Conservation (phyloP, 1,140 invertebrate genomes). For the Hyles vespertilio region DNA sequence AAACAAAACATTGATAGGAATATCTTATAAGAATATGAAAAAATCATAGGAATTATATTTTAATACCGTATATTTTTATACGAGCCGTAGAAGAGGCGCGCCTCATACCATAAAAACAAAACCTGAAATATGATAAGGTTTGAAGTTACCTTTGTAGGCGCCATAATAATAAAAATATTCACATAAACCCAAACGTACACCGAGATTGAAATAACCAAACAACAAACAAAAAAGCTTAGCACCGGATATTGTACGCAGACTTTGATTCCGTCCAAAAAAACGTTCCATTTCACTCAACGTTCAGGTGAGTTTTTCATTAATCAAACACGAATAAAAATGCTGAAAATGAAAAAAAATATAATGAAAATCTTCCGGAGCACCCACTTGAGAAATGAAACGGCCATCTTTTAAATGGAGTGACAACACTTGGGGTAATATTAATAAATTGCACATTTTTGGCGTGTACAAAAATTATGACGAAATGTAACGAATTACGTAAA, state of each 20-base stretch:
- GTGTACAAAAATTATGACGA: constrained; percentile 16
- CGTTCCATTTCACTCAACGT: constrained; percentile 34
- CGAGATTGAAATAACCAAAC: too few species aligned
- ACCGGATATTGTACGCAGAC: background rate
- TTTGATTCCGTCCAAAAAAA: constrained; percentile 1
- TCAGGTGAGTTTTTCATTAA: constrained; percentile 22
- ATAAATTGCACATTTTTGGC: constrained; percentile 18
- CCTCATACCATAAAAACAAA: too few species aligned
- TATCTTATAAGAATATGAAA: too few species aligned
- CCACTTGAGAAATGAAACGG: constrained; percentile 9
- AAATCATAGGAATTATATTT: too few species aligned
- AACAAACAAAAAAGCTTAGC: too few species aligned
- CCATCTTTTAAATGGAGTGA: constrained; percentile 18
- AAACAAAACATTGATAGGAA: too few species aligned
- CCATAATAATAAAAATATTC: too few species aligned
- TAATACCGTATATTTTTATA: too few species aligned
- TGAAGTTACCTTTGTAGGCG: too few species aligned
- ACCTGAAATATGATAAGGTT: too few species aligned
- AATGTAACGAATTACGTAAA: constrained; percentile 11
- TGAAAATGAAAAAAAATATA: constrained; percentile 14
- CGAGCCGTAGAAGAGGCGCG: too few species aligned
- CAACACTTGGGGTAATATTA: constrained; percentile 16
- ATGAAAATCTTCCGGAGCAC: constrained; percentile 8
- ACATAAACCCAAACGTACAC: too few species aligned
- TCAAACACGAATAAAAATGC: constrained; percentile 13